phyloP scores from a whole-genome alignment of 53 echinoderm and acorn worm genomes.

The Holothuria scabra region DNA sequence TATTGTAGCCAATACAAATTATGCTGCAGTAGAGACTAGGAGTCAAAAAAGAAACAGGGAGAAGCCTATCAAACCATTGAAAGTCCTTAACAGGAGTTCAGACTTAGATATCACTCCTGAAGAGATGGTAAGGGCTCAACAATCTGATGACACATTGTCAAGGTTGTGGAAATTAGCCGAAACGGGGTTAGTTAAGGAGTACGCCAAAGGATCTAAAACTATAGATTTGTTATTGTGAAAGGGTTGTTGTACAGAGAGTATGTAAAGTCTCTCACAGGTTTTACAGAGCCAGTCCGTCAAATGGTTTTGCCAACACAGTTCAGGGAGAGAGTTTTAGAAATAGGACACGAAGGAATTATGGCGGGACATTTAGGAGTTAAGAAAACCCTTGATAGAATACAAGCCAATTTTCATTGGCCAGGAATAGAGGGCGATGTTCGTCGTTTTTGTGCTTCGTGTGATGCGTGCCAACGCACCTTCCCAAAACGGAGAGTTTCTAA shows the following conservation, averaged over 20 bases:
- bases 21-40: conserved; percentile 18
- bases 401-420: conserved; percentile 56
- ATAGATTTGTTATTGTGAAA: background rate
- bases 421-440: conserved; percentile 50
- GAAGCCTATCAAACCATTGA: background rate
- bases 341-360: conserved; percentile 57
- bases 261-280: background rate
- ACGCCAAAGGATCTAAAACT: background rate
- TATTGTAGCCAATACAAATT: too few species aligned
- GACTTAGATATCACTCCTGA: background rate
- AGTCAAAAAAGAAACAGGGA: background rate
- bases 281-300: conserved; percentile 16
- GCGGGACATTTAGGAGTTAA: conserved; percentile 54
- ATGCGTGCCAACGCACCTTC: conserved; percentile 51
- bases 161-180: background rate
- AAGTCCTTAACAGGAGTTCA: background rate
- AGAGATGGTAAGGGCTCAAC: background rate
- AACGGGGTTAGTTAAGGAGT: background rate
- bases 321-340: conserved; percentile 25
- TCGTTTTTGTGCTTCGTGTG: conserved; percentile 57
- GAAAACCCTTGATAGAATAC: conserved; percentile 44
- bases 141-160: background rate
- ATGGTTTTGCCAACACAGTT: conserved; percentile 44
- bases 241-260: background rate
- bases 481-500: conserved; percentile 53